Evolutionary conservation across 64 coral and sea anemone species (phyloP), one percentile per base, ranked within the genome.

Genomic region (Dendronephthya gigantea): DNA sequence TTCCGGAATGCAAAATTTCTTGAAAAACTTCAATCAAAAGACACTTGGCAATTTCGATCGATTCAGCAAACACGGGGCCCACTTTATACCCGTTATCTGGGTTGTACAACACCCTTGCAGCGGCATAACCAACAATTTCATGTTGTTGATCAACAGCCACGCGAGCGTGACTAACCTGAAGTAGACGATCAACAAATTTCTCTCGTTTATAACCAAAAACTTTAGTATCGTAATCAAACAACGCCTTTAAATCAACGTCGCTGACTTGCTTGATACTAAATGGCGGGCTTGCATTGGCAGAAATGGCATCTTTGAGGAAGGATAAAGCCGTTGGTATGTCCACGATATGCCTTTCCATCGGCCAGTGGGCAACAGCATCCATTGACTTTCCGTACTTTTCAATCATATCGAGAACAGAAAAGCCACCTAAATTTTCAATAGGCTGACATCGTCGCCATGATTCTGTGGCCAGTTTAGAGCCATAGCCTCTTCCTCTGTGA

Each of bases 111-210:
- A 82, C 79, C 48, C 88, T 83, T 0, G 35, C 81, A 35, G 35
- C 55, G 7, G 66, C 79, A 72, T 84, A 89, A 69, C 88, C 88
- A n/a, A 84, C 88, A 23, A 89, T 82, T 68, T 81, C 47, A 12
- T 82, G 81, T 12, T 84, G 49, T 66, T 33, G 51, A 16, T 37
- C 40, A 22, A 83, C 47, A 12, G 88, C 82, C 29, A 89, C 88
- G 9, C 30, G 52, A 7, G 50, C 40, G 25, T 89, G 82, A 84
- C 51, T 84, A 38, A 50, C 41, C 12, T 34, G 4, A 66, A 89
- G 35, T 62, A 81, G 84, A 65, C 49, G 82, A 5, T 50, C 40
- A 28, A 89, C 39, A 40, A 89, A 89, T 5, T 35, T 82, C 25
- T 72, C 35, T 66, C 88, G 82, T 32, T 83, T 35, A 72, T 48